Evolutionary conservation across 2,113 vertebrate genomes (phyloP), one percentile per base, ranked within the genome.

Genomic region (Psilopogon haemacephalus): DNA sequence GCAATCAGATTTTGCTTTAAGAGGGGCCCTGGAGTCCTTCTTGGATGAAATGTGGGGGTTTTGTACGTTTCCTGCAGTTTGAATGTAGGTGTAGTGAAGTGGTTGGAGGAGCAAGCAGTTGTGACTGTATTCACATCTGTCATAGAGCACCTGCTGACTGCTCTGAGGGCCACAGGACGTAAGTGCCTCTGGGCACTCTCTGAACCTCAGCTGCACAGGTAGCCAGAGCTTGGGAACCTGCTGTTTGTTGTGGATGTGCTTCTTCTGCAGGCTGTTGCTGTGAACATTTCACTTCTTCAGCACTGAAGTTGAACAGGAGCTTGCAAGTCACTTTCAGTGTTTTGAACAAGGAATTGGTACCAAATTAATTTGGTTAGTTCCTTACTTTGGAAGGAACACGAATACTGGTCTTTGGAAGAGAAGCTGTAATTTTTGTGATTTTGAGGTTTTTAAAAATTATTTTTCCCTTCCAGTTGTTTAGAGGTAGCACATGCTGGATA

Each of bases 131-230:
- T 15, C 35, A 46, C 40, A 27, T 38, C 28, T 62, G n/a, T 20
- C 52, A 15, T 2, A 35, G 67, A 42, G 48, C 44, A 13, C 1
- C 1, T 15, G 2, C 1, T 15, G 17, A 46, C 40, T 46, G 1
- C 21, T 16, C 13, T 16, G 82, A 68, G 50, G 44, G 30, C 67
- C 62, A 8, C 30, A 1, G 56, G 56, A n/a, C 15, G 0, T 13
- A 6, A 46, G 67, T 15, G 23, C 38, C 79, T 16, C 42, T 13
- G 73, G 77, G 77, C 1, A 2, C 54, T 11, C 23, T 50, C 67
- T 21, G 67, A 64, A 9, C n/a, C 35, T 48, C 37, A 7, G 62
- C 78, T 27, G 38, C 56, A 32, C 11, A 1, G 5, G 40, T 48
- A 69, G 42, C 4, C 56, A 27, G 60, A 62, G 73, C n/a, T 11